Conservation (phyloP, 2,888 invertebrate species). For the Pherbina coryleti region DNA sequence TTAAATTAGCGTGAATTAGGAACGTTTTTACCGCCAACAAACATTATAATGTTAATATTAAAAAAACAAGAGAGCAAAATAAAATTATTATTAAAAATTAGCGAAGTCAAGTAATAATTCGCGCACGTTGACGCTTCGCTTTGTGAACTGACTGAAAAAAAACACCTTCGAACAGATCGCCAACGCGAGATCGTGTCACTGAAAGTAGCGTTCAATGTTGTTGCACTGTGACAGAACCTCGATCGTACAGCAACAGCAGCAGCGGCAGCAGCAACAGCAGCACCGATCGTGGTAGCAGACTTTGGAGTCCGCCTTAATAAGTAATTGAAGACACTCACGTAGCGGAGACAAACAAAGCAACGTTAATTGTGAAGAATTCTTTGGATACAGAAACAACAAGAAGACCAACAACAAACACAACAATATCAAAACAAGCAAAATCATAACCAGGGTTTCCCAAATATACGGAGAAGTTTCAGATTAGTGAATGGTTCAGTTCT, state of each 20-base stretch:
- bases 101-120: background rate
- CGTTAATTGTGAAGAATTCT: slow-evolving; percentile 22
- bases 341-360: background rate
- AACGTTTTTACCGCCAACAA: slow-evolving; percentile 4
- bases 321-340: background rate
- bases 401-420: background rate
- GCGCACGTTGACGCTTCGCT: slow-evolving; percentile 20
- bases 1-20: slow-evolving; percentile 17
- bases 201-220: background rate
- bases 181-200: background rate
- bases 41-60: background rate
- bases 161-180: slow-evolving; percentile 22
- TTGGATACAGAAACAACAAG: background rate
- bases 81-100: background rate
- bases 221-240: background rate
- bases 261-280: background rate
- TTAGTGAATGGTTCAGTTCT: too few species aligned
- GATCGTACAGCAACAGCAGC: background rate
- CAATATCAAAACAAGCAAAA: background rate
- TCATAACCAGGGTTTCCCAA: background rate
- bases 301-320: slow-evolving; percentile 5
- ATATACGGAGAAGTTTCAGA: background rate
- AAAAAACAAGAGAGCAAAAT: background rate
- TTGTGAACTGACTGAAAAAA: background rate
- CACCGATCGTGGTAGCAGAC: background rate